Evolutionary conservation across 2,797 vertebrate genomes (phyloP).

Genomic region (Clarias fuscus): DNA sequence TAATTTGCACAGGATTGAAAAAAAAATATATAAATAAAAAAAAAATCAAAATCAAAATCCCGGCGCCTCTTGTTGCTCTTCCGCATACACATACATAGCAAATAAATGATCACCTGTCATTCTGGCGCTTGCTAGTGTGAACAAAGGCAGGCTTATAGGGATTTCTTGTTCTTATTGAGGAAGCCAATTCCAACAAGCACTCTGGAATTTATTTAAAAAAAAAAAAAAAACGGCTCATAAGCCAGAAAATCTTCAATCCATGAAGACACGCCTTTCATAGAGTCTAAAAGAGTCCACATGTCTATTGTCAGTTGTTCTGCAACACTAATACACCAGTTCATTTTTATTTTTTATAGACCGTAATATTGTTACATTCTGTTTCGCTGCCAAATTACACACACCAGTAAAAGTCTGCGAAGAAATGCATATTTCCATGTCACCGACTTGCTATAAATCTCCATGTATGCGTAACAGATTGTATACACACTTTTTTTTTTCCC

Average conservation of each 20-base stretch:
- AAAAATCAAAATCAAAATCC: background rate
- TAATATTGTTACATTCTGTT: background rate
- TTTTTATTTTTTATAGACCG: background rate
- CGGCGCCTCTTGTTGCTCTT: background rate
- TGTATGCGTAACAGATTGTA: background rate
- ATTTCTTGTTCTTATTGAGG: background rate
- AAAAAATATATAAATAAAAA: background rate
- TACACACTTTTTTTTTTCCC: background rate
- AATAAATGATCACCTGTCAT: background rate
- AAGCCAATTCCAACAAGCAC: background rate
- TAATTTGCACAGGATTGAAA: background rate
- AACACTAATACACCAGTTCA: background rate
- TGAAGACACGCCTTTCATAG: background rate
- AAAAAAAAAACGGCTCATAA: background rate
- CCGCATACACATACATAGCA: background rate
- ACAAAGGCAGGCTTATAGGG: background rate
- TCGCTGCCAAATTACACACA: slow-evolving; percentile 2
- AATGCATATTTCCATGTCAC: background rate
- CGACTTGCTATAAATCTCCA: background rate
- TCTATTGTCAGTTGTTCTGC: background rate
- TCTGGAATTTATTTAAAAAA: background rate
- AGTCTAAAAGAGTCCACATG: background rate
- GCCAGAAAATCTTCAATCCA: background rate
- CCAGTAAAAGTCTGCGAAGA: background rate
- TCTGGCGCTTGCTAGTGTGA: background rate